phyloP scores from a whole-genome alignment of 2,113 vertebrate species.

The Pachyramphus minor region DNA sequence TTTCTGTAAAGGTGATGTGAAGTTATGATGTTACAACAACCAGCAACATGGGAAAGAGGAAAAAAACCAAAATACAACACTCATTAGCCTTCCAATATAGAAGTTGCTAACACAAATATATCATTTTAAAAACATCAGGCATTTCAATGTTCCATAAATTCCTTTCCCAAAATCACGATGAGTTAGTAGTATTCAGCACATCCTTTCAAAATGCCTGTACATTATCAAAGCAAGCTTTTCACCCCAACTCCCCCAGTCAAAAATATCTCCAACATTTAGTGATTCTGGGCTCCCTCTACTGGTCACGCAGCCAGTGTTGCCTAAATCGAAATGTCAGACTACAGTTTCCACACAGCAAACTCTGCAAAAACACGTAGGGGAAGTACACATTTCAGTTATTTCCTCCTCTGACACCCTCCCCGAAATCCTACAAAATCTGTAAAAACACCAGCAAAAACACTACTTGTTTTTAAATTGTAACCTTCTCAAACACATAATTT shows the following conservation, averaged over 20 bases:
- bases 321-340: not conserved
- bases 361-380: not conserved
- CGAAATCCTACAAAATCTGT: not conserved
- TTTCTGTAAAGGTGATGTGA: slow-evolving; percentile 68
- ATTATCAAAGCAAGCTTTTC: not conserved
- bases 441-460: not conserved
- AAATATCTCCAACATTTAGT: not conserved
- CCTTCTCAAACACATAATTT: not conserved
- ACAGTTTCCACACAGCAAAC: not conserved
- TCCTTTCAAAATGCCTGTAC: not conserved
- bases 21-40: slow-evolving; percentile 21
- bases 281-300: slow-evolving; percentile 61
- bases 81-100: slow-evolving; percentile 41
- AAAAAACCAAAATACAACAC: not conserved
- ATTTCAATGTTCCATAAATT: not conserved
- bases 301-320: not conserved
- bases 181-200: not conserved
- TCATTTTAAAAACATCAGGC: not conserved
- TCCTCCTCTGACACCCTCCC: not conserved
- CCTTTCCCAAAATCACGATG: not conserved
- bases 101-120: not conserved
- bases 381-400: not conserved
- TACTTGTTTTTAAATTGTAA: not conserved
- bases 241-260: not conserved
- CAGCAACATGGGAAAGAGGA: slow-evolving; percentile 49